A percentile compares a stretch with the other conserved stretches of the same genome.
These are phyloP conservation scores for Marcusenius ussheri DNA, from an alignment of 2,113 vertebrate genomes.

Conservation along the genomic window DNA sequence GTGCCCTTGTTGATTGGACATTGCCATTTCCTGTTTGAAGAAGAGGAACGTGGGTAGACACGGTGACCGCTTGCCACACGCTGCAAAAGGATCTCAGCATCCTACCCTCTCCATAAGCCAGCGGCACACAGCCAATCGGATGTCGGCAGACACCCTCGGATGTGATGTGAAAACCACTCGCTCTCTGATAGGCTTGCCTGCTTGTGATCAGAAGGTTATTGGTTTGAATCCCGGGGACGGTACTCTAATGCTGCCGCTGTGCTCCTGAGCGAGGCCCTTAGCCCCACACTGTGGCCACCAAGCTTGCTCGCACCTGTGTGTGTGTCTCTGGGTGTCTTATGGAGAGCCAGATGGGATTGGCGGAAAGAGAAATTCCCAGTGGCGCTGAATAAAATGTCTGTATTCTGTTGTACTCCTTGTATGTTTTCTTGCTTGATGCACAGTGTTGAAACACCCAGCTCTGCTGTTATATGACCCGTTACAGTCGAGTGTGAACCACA, in stretches of 20 bases:
- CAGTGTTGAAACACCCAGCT: conserved; percentile 35
- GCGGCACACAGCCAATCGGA: neutral
- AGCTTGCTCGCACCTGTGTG: neutral
- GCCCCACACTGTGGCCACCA: neutral
- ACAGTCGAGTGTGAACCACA: conserved; percentile 21
- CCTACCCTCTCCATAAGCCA: neutral
- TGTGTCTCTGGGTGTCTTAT: neutral
- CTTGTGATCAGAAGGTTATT: neutral
- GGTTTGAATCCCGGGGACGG: neutral
- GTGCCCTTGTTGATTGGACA: neutral
- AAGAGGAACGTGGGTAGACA: neutral
- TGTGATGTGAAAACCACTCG: neutral
- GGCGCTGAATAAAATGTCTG: neutral
- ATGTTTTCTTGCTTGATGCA: conserved; percentile 23
- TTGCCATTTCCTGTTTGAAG: neutral
- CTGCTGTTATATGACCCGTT: conserved; percentile 36
- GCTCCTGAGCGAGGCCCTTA: neutral
- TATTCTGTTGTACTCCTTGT: conserved; percentile 19
- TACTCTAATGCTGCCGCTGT: neutral
- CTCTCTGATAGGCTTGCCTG: neutral
- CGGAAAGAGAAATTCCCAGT: neutral
- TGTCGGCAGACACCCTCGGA: neutral
- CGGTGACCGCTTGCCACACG: neutral
- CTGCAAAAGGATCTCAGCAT: neutral
- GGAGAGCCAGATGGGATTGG: neutral